Percentiles rank a stretch among this genome's conserved stretches.
Evolutionary conservation across 2,888 invertebrate species (phyloP).

Genomic region (Drosophila parthenogenetica): DNA sequence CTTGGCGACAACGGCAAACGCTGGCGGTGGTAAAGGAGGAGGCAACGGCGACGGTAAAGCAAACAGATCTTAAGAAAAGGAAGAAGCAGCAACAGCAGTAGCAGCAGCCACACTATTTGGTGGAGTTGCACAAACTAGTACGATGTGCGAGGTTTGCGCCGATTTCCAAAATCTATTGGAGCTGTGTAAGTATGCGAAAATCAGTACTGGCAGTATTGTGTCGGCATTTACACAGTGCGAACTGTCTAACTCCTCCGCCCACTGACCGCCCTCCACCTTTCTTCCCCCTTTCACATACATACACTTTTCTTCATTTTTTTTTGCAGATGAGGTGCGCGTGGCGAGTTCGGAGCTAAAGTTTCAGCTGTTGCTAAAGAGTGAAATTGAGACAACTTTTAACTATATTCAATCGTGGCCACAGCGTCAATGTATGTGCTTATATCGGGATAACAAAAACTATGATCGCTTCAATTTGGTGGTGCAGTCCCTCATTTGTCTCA

Average conservation of each 20-base stretch:
- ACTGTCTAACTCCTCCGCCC: constrained; percentile 42
- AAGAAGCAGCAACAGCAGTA: constrained; percentile 46
- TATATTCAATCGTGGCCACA: constrained; percentile 96
- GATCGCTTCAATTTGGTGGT: constrained; percentile 95
- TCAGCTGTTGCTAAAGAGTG: constrained; percentile 90
- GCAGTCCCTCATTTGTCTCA: constrained; percentile 93
- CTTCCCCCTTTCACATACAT: constrained; percentile 18
- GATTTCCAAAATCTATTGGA: constrained; percentile 96
- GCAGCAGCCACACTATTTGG: constrained; percentile 47
- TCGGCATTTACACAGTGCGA: constrained; percentile 49
- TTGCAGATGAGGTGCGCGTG: constrained; percentile 91
- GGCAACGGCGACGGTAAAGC: constrained; percentile 46
- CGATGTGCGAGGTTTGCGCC: constrained; percentile 97
- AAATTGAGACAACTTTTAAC: constrained; percentile 92
- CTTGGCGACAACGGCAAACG: constrained; percentile 54
- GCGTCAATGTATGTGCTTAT: constrained; percentile 98
- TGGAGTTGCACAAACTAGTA: constrained; percentile 48
- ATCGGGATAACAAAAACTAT: constrained; percentile 95
- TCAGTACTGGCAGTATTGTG: constrained; percentile 22
- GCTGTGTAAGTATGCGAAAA: constrained; percentile 88
- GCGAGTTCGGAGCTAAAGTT: constrained; percentile 91
- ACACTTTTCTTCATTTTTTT: constrained; percentile 4
- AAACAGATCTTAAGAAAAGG: constrained; percentile 62
- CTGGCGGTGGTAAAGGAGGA: constrained; percentile 46
- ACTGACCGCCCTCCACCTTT: constrained; percentile 16